These are phyloP conservation scores for Gorsachius goisagi DNA, from an alignment of 2,113 vertebrate species.

Conservation along the genomic window DNA sequence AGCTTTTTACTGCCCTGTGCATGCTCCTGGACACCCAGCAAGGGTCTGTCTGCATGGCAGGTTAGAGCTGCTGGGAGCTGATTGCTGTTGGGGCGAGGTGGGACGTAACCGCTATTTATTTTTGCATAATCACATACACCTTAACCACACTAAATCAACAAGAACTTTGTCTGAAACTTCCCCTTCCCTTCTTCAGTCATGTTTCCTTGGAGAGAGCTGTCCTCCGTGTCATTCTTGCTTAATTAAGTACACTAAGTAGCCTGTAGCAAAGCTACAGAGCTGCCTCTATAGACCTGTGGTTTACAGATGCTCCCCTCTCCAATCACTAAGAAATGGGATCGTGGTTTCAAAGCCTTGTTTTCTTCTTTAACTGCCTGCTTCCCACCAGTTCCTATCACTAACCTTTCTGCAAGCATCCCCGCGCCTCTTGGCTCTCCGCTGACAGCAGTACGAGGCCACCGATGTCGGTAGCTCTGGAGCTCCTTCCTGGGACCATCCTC, in stretches of 20 bases:
- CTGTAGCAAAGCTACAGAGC: rapidly evolving
- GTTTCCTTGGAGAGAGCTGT: neutral
- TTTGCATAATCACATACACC: neutral
- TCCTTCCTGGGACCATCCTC: neutral
- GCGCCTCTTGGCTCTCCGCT: rapidly evolving
- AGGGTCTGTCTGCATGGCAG: rapidly evolving
- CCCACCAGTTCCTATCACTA: rapidly evolving
- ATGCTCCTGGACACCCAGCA: rapidly evolving
- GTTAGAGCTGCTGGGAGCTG: neutral
- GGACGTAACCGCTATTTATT: rapidly evolving
- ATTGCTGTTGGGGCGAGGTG: neutral
- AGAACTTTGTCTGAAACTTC: neutral
- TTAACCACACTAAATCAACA: neutral
- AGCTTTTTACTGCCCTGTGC: neutral
- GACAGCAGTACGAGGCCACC: rapidly evolving
- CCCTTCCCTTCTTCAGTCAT: neutral
- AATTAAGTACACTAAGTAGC: neutral
- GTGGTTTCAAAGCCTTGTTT: neutral
- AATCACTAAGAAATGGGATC: too few relatives aligned
- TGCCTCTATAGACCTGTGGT: neutral
- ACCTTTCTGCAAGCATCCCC: neutral
- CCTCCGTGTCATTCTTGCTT: neutral
- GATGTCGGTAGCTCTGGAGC: rapidly evolving
- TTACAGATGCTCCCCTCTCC: neutral
- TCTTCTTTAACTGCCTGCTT: neutral